Evolutionary conservation across 64 coral and sea anemone species (phyloP), one percentile per base, ranked within the genome.

Genomic region (Montipora sp.): DNA sequence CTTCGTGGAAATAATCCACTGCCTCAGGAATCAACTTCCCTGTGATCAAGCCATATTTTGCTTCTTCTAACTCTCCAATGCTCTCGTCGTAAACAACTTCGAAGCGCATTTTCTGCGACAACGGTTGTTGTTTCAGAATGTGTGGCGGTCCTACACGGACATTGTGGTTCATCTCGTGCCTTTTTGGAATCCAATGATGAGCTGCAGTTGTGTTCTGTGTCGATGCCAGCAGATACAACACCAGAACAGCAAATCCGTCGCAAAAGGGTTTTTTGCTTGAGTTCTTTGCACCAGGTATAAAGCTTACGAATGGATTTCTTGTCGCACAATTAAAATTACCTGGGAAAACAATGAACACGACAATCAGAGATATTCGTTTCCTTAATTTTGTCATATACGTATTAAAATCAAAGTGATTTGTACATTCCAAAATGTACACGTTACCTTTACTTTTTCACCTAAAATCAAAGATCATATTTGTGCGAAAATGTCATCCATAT

Each of bases 21-120:
- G 98, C 94, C 84, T 99, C 98, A 11, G 98, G 98, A 51, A 99
- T 99, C 59, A 99, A 59, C 49, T 96, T 96, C n/a, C 94, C 65
- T 22, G 43, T 94, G 47, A 99, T 90, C 47, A 99, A 90, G 3
- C 87, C 78, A 53, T 78, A 78, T 19, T 94, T 96, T 3, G 59
- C 75, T 20, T 47, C 45, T 3, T 49, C 82, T 44, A 99, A 90
- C 5, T 92, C 47, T 36, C 83, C 60, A 15, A 96, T 88, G 24
- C 98, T 99, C 5, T 88, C 74, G 59, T 99, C 98, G 59, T 96
- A 99, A 2, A 96, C 84, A 59, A 99, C 94, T 51, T 96, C 93
- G 57, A 99, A 99, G 36, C 98, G 92, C 89, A 99, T 89, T 87
- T 94, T 89, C 67, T 96, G 89, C 43, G 89, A 94, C 69, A 94